Base-by-base conservation (phyloP, 2,797 vertebrate species). In the Erpetoichthys calabaricus region DNA sequence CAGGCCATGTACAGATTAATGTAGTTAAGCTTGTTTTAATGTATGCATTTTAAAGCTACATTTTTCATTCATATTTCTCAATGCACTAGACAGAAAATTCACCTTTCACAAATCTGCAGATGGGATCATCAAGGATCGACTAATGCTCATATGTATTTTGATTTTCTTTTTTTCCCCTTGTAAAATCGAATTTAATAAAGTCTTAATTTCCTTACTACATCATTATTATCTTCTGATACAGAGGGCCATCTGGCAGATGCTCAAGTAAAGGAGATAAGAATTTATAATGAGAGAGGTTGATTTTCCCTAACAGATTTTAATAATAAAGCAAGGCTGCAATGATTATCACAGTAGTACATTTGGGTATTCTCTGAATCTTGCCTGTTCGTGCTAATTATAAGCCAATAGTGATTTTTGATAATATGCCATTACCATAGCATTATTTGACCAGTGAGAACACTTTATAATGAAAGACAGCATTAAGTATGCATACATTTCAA, bases 211-310 rank as follows among this genome's bases (percentile, higher is more conserved):
- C 76, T 79, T 76, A 79, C 76, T 73, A 85, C 79, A 84, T 82
- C 79, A 82, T 86, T 82, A 84, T 85, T 83, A 85, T 78, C 80
- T 77, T 80, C 80, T 80, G 81, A 86, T 82, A 78, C 72, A 69
- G 59, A 71, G 45, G 67, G 75, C 80, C 83, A 86, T 87, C 83
- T 85, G 84, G 78, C 78, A 77, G 77, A 82, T 74, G 78, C 77
- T 82, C 74, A 77, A 76, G 76, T 70, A 69, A 72, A 69, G 66
- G 66, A 80, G 83, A 87, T 84, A 84, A 83, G 81, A 78, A 80
- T 76, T 75, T 74, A 67, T 84, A 84, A 84, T 86, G 80, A 84
- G 77, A 75, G 69, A 66, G 75, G 71, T 74, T 75, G 75, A 79
- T 75, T 83, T 67, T 72, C 63, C 75, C 77, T 43, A 61, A 77